Conservation (phyloP, 2,113 vertebrate species). For the Ellobius talpinus region DNA sequence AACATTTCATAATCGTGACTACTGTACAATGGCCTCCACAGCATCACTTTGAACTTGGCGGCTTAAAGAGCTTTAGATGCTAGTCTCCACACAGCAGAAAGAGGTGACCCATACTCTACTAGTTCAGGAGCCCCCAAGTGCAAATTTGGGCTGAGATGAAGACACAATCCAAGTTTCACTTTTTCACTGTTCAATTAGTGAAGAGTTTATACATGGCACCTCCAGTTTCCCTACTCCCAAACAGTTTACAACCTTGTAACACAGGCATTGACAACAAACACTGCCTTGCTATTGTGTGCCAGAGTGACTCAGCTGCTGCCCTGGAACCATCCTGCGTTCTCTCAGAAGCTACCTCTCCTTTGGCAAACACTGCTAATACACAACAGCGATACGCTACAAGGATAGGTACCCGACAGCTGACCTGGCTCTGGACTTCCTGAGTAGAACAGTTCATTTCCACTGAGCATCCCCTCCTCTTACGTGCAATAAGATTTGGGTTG, state of each 20-base stretch:
- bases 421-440: neutral
- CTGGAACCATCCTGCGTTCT: neutral
- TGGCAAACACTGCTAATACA: fast-evolving
- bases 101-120: neutral
- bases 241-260: neutral
- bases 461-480: neutral
- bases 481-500: neutral
- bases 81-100: neutral
- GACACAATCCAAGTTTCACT: neutral
- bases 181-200: neutral
- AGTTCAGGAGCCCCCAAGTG: neutral
- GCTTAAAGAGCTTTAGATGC: neutral
- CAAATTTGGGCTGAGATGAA: neutral
- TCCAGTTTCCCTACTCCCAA: neutral
- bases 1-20: neutral
- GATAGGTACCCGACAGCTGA: neutral
- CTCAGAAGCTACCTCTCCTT: neutral
- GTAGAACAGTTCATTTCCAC: neutral
- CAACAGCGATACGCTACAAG: too few species aligned
- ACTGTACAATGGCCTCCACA: neutral
- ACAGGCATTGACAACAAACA: too few species aligned
- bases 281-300: neutral
- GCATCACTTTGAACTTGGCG: neutral
- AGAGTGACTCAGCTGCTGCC: neutral
- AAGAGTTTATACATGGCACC: neutral